A percentile compares a stretch with the other conserved stretches of the same genome.
Conservation (phyloP, 2,797 vertebrate species). For the Setipinna tenuifilis region DNA sequence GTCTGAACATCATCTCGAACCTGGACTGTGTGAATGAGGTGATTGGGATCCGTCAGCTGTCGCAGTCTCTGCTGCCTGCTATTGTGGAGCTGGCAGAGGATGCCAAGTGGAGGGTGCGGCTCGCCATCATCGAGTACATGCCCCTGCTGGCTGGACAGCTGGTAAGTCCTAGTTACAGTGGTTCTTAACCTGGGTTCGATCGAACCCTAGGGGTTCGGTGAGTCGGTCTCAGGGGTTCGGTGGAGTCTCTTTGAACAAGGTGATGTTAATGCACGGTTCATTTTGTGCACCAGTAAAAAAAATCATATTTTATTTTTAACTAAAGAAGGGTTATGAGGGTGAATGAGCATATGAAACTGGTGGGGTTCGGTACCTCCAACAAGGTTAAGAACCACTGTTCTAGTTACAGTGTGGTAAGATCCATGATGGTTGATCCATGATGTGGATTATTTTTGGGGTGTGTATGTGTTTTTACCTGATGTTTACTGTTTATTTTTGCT, state of each 20-base stretch:
- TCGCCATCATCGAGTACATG: conserved; percentile 93
- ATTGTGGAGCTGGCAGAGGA: conserved; percentile 91
- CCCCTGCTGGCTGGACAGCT: conserved; percentile 89
- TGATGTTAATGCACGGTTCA: too few species aligned
- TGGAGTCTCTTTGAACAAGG: too few species aligned
- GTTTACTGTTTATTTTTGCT: not conserved
- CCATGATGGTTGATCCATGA: not conserved
- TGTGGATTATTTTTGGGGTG: too few species aligned
- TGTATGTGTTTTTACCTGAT: not conserved
- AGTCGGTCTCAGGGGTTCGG: too few species aligned
- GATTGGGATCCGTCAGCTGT: conserved; percentile 90
- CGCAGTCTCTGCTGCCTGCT: conserved; percentile 88
- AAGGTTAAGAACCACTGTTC: too few species aligned
- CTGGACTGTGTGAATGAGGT: conserved; percentile 91
- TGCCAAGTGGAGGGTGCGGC: conserved; percentile 91
- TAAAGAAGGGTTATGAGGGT: too few species aligned
- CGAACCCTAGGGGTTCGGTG: too few species aligned
- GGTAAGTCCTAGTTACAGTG: conserved; percentile 69
- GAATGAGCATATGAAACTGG: too few species aligned
- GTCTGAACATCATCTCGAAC: conserved; percentile 92
- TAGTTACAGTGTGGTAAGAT: not conserved
- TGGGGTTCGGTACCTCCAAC: too few species aligned
- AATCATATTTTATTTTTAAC: too few species aligned
- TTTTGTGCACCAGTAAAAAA: too few species aligned
- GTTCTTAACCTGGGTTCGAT: too few species aligned